Evolutionary conservation across 2,888 invertebrate genomes (phyloP).

Genomic region (Craniophora ligustri): DNA sequence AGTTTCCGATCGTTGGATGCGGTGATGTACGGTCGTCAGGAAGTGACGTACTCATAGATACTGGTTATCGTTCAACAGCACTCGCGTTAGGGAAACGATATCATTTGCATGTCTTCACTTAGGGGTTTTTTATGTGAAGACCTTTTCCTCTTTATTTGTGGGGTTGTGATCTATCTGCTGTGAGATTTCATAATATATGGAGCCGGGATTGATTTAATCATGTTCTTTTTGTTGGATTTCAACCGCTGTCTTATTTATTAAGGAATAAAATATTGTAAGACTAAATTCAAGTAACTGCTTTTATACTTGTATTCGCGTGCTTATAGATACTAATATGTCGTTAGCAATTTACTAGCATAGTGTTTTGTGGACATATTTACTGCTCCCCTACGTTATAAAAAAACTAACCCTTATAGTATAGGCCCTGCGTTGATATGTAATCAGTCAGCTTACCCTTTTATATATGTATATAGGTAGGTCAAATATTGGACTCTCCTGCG

Average conservation of each 20-base stretch:
- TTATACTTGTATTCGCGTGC: no score
- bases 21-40: conserved; percentile 6
- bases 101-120: conserved; percentile 49
- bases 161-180: conserved; percentile 22
- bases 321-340: no score
- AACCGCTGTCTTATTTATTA: background rate
- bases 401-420: no score
- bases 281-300: no score
- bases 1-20: conserved; percentile 38
- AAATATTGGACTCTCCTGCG: no score
- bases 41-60: conserved; percentile 17
- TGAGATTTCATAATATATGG: conserved; percentile 6
- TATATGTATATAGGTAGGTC: no score
- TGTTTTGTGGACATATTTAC: no score
- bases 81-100: conserved; percentile 41
- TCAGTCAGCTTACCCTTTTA: no score
- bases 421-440: no score
- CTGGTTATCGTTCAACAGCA: conserved; percentile 23
- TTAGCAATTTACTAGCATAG: no score
- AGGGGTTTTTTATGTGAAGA: conserved; percentile 33
- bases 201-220: background rate
- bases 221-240: background rate
- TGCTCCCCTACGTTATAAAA: no score
- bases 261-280: no score
- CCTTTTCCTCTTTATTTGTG: conserved; percentile 31